These are phyloP conservation scores for Phoxinus dragarum DNA, from an alignment of 2,797 vertebrate genomes.

Conservation along the genomic window DNA sequence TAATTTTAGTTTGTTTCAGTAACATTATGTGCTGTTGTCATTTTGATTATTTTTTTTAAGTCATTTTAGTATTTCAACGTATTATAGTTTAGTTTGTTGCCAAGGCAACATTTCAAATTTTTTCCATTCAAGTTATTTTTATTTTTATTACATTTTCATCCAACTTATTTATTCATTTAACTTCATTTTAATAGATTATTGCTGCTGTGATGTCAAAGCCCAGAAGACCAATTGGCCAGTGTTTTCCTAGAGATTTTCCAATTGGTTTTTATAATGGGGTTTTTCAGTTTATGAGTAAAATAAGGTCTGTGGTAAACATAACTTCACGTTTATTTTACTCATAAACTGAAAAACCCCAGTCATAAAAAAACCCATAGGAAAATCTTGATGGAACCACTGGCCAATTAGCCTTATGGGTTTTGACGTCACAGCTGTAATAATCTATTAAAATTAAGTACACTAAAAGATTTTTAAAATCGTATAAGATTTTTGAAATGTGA, in stretches of 20 bases:
- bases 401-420: too few relatives aligned
- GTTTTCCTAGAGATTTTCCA: not conserved
- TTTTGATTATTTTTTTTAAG: not conserved
- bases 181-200: not conserved
- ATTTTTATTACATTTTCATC: not conserved
- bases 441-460: too few relatives aligned
- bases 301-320: not conserved
- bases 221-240: not conserved
- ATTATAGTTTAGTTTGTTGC: not conserved
- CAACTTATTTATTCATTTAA: not conserved
- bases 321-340: not conserved
- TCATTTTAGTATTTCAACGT: not conserved
- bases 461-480: too few relatives aligned
- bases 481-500: not conserved
- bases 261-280: not conserved
- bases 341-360: not conserved
- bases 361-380: not conserved
- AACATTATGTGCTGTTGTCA: not conserved
- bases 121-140: not conserved
- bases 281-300: not conserved
- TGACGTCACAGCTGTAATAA: too few relatives aligned
- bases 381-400: not conserved
- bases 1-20: not conserved
- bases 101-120: not conserved
- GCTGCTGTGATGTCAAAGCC: not conserved